Base-by-base conservation (phyloP, 2,113 vertebrate species). In the Lipophrys pholis region DNA sequence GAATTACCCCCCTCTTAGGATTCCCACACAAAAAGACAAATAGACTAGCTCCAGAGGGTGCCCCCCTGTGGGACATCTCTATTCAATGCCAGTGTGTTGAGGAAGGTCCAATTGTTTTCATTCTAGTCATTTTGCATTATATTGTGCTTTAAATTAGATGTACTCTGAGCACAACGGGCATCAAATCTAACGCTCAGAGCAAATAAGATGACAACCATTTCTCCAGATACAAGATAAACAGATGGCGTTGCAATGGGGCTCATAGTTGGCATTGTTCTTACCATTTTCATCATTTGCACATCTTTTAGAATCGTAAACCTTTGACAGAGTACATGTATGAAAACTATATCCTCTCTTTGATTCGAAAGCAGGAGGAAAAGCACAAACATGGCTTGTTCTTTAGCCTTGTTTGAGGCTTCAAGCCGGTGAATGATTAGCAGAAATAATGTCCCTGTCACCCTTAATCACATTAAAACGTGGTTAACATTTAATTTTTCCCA, bases 391-490 rank as follows among this genome's bases (percentile, higher is more conserved):
- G 88, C 93, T 91, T 92, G 92, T 92, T 94, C 91, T 80, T 93
- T 93, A 92, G 95, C 95, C 95, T 95, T 95, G 94, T 96, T 96
- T 95, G 95, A 97, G 95, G 94, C 93, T 95, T 97, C 95, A 96
- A 95, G 94, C 94, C 70, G 74, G 84, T 97, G 97, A 99, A 94
- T 97, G 98, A 99, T 98, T 99, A 99, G 98, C 98, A 98, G 98
- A 98, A 99, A 98, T 99, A 99, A 99, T 99, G 96, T 97, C 96
- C 96, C 96, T 98, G 96, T 98, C 97, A 98, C 95, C 95, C 95
- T 97, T 99, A 98, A 99, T 99, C 96, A 97, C 97, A 98, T 98
- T 99, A 98, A 99, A 97, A 98, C 95, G 96, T 98, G 96, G 98
- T 98, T 98, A 99, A 99, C 97, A 97, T 98, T 98, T 98, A 98